A percentile compares a stretch with the other conserved stretches of the same genome.
Conservation (phyloP, 1,140 invertebrate species). For the Pectinophora gossypiella region DNA sequence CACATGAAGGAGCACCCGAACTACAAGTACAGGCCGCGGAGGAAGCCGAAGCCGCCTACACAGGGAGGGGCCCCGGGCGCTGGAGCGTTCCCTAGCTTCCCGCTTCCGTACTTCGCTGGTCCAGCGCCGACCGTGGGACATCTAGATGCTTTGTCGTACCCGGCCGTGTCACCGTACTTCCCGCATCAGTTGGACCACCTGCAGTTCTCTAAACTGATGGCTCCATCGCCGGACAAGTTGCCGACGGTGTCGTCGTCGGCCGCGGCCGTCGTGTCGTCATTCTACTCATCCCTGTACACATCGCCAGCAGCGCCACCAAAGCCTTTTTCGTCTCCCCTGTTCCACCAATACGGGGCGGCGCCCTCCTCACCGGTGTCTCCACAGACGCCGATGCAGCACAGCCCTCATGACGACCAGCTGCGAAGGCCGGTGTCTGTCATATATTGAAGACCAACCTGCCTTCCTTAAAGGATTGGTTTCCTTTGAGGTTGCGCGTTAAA, state of each 20-base stretch:
- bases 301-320: constrained; percentile 58
- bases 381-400: constrained; percentile 54
- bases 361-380: constrained; percentile 56
- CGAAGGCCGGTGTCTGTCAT: constrained; percentile 67
- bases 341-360: constrained; percentile 56
- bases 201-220: constrained; percentile 68
- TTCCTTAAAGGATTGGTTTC: constrained; percentile 45
- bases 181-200: constrained; percentile 66
- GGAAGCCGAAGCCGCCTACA: constrained; percentile 90
- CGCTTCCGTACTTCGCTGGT: constrained; percentile 65
- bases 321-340: constrained; percentile 58
- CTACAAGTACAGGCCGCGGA: constrained; percentile 91
- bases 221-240: constrained; percentile 53
- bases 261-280: constrained; percentile 62
- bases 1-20: constrained; percentile 96
- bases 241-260: constrained; percentile 64
- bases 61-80: constrained; percentile 75
- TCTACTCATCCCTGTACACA: constrained; percentile 67
- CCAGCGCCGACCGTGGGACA: constrained; percentile 50
- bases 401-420: constrained; percentile 66
- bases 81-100: constrained; percentile 64
- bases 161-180: constrained; percentile 64
- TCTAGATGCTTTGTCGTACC: constrained; percentile 51
- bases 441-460: constrained; percentile 68
- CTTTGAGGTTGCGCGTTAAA: constrained; percentile 43